These are phyloP conservation scores for Leucophora obtusa DNA, from an alignment of 2,888 invertebrate genomes.

Conservation along the genomic window DNA sequence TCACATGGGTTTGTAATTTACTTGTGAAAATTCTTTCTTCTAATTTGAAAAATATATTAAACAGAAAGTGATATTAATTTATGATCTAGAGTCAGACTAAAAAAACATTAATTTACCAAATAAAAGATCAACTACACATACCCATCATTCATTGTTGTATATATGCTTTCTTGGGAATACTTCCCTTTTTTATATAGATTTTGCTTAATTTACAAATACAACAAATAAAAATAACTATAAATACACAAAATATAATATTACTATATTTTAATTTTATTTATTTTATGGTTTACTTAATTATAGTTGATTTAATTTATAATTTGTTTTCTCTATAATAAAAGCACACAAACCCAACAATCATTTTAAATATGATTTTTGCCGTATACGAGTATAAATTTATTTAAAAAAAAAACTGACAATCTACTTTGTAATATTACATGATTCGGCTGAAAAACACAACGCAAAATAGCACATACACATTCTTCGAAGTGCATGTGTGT, in stretches of 20 bases:
- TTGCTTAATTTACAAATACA: too few relatives aligned
- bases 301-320: constrained; percentile 35
- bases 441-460: constrained; percentile 27
- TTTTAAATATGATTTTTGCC: constrained; percentile 26
- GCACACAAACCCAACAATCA: background rate
- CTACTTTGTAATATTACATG: constrained; percentile 34
- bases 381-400: constrained; percentile 2
- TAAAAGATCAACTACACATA: too few relatives aligned
- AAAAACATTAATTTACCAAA: too few relatives aligned
- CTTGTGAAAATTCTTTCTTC: too few relatives aligned
- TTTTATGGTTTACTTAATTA: constrained; percentile 40
- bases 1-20: too few relatives aligned
- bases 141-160: too few relatives aligned
- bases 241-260: background rate
- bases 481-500: background rate
- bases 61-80: too few relatives aligned
- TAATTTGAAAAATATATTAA: too few relatives aligned
- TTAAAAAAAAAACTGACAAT: constrained; percentile 19
- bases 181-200: too few relatives aligned
- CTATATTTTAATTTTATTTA: constrained; percentile 5
- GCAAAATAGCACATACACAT: constrained; percentile 14
- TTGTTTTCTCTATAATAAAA: constrained; percentile 10
- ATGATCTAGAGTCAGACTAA: too few relatives aligned
- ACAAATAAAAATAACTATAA: background rate
- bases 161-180: too few relatives aligned